phyloP scores from a whole-genome alignment of 2,113 vertebrate species.

The Sakesphorus luctuosus region DNA sequence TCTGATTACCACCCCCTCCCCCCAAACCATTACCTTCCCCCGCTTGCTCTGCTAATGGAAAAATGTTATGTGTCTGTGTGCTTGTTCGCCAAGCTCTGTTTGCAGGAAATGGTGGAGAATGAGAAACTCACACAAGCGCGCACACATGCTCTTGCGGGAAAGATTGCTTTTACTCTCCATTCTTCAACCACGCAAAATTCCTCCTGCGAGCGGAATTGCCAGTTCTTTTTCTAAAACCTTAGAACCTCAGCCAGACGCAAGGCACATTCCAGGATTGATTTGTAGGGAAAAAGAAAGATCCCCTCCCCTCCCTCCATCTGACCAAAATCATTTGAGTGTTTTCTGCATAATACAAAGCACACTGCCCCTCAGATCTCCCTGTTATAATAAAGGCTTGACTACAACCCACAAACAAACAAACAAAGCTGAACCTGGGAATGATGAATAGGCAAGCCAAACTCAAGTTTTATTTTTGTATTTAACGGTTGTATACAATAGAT shows the following conservation, averaged over 20 bases:
- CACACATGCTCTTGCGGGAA: neutral
- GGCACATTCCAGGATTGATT: neutral
- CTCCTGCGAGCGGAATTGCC: neutral
- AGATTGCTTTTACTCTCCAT: neutral
- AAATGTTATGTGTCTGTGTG: constrained; percentile 58
- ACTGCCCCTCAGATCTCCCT: neutral
- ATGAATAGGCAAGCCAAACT: neutral
- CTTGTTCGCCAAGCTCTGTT: constrained; percentile 57
- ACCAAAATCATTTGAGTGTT: neutral
- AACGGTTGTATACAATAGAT: neutral
- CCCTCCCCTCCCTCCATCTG: neutral
- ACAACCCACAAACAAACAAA: neutral
- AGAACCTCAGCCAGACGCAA: neutral
- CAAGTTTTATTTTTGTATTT: neutral
- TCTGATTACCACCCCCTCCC: constrained; percentile 60
- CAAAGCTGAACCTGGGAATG: neutral
- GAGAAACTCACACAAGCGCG: neutral
- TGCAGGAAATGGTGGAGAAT: constrained; percentile 70
- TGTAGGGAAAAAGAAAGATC: neutral
- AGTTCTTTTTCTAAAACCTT: neutral
- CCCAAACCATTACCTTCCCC: constrained; percentile 50
- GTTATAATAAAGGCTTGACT: neutral
- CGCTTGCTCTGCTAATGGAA: constrained; percentile 68
- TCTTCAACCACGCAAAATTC: neutral
- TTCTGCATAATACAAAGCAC: neutral